Percentiles rank a stretch among this genome's conserved stretches.
These are phyloP conservation scores for Ctenopoma kingsleyae DNA, from an alignment of 2,797 vertebrate species.

Conservation along the genomic window DNA sequence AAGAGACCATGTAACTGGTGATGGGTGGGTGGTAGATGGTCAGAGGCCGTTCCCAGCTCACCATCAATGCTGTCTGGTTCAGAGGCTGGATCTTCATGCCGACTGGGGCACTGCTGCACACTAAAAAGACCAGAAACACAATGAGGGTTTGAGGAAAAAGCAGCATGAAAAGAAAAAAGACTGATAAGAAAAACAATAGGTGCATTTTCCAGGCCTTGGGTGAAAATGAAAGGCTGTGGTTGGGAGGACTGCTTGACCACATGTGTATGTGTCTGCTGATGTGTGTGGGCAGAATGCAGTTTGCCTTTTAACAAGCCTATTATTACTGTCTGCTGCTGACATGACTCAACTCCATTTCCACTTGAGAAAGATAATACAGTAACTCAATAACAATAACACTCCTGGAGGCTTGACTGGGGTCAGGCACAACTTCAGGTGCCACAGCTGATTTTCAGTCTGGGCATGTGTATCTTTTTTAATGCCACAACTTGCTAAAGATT, in stretches of 20 bases:
- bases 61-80: slow-evolving; percentile 92
- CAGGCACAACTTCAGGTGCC: slow-evolving; percentile 21
- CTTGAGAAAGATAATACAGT: slow-evolving; percentile 61
- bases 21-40: slow-evolving; percentile 95
- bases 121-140: slow-evolving; percentile 71
- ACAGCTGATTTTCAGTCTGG: slow-evolving; percentile 3
- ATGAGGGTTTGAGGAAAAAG: slow-evolving; percentile 5
- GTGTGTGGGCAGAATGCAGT: slow-evolving; percentile 27
- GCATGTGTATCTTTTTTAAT: slow-evolving; percentile 18
- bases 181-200: slow-evolving; percentile 1
- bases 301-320: slow-evolving; percentile 60
- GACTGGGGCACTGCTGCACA: slow-evolving; percentile 95
- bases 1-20: slow-evolving; percentile 96
- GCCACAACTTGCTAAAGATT: not conserved
- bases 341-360: slow-evolving; percentile 63
- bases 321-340: slow-evolving; percentile 64
- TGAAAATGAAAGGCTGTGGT: slow-evolving; percentile 33
- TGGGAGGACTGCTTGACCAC: slow-evolving; percentile 44
- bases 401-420: slow-evolving; percentile 54
- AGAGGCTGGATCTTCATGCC: slow-evolving; percentile 96
- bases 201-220: not conserved
- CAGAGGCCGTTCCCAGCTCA: slow-evolving; percentile 95
- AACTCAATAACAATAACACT: slow-evolving; percentile 60
- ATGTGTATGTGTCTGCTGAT: slow-evolving; percentile 35
- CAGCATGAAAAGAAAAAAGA: slow-evolving; percentile 14